These are phyloP conservation scores for Capromys pilorides DNA, from an alignment of 2,797 vertebrate species.

Conservation along the genomic window DNA sequence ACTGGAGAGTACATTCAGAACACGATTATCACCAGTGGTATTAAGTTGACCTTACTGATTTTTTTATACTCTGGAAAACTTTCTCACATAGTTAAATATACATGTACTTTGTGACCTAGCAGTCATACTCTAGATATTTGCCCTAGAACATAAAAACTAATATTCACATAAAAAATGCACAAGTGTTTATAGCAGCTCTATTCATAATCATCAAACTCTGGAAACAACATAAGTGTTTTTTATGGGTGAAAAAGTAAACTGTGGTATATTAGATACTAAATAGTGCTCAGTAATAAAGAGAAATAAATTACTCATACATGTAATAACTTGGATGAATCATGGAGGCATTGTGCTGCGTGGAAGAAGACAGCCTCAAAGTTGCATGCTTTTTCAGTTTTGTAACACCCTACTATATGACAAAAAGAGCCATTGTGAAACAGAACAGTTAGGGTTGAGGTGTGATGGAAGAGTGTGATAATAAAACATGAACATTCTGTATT, in stretches of 20 bases:
- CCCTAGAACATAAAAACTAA: not conserved
- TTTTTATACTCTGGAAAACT: not conserved
- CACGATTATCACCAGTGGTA: not conserved
- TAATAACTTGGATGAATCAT: not conserved
- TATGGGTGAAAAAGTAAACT: not conserved
- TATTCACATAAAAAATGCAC: not conserved
- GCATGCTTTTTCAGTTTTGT: not conserved
- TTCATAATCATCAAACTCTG: not conserved
- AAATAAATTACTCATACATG: not conserved
- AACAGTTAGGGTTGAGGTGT: not conserved
- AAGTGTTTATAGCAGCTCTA: not conserved
- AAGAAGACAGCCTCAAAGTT: not conserved
- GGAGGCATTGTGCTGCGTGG: not conserved
- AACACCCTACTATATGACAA: not conserved
- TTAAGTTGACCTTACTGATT: not conserved
- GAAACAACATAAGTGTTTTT: not conserved
- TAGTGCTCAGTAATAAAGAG: not conserved
- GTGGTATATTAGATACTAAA: not conserved
- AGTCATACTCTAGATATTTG: not conserved
- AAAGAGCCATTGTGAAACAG: not conserved
- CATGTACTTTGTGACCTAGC: not conserved
- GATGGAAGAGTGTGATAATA: not conserved
- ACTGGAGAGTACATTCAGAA: not conserved
- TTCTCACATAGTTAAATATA: not conserved
- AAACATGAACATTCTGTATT: not conserved